Base-by-base conservation (phyloP, 2,888 invertebrate genomes). In the Taphrorychus bicolor region DNA sequence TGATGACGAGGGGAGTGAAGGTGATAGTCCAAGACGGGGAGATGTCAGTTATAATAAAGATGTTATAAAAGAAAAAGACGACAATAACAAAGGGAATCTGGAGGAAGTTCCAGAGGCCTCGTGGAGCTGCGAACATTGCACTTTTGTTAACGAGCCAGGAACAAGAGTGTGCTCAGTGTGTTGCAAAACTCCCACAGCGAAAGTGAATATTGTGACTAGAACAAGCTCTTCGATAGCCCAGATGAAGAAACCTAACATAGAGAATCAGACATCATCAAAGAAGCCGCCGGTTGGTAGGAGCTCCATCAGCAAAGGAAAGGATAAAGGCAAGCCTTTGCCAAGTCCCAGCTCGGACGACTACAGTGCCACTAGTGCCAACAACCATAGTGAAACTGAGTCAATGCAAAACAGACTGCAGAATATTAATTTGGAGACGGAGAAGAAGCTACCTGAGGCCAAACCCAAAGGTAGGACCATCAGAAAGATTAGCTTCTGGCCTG, bases 121-220 rank as follows among this genome's bases (percentile, higher is more conserved):
- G 61, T 96, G 95, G 95, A 89, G 92, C 71, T 96, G 95, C 80
- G 93, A 94, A 77, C 93, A 94, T 77, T 96, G 95, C 79, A 96
- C 95, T 0, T 95, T 90, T 79, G 91, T 94, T 2, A 96, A 96
- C 79, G 90, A 91, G 69, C 84, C 91, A 0, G 91, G 90, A 17
- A 88, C 89, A 0, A 88, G 90, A 74, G 91, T 95, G 41, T 95
- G 95, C 78, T 86, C 87, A 11, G 89, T 95, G 57, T 96, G 95
- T 79, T 95, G 95, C 77, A 94, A 94, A 79, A 95, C 95, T 0
- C 88, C 89, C 0, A 86, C 85, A 9, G 40, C 71, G 0, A 62
- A 72, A 48, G 73, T 72, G 16, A 77, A 77, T 64, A 42, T 76
- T 2, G 68, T 76, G 3, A n/a, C n/a, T 70, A 73, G 68, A 52